These are phyloP conservation scores for Drosophila elegans DNA, from an alignment of 1,140 invertebrate species.

Conservation along the genomic window DNA sequence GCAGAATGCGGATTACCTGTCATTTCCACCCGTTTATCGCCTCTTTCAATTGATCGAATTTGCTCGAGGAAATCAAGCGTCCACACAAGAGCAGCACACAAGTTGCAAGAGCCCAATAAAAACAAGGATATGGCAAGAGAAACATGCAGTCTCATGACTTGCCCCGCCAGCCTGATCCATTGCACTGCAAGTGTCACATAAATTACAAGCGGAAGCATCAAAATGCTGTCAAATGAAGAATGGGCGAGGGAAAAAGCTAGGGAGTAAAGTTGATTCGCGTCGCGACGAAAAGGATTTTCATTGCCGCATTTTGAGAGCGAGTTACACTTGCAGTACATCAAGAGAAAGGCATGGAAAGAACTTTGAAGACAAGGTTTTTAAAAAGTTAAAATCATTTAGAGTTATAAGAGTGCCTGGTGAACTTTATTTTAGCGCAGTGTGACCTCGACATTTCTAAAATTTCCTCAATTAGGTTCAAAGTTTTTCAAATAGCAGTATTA, in stretches of 20 bases:
- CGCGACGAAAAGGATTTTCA: conserved; percentile 70
- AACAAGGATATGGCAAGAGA: conserved; percentile 46
- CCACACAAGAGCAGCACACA: conserved; percentile 34
- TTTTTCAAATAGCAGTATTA: not conserved
- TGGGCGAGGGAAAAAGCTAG: not conserved
- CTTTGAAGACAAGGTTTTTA: not conserved
- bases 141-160: conserved; percentile 46
- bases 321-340: conserved; percentile 36
- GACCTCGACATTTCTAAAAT: not conserved
- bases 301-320: conserved; percentile 46
- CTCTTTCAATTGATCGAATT: conserved; percentile 62
- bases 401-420: not conserved
- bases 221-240: conserved; percentile 68
- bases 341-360: not conserved
- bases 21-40: conserved; percentile 41
- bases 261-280: conserved; percentile 36
- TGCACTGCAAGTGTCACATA: conserved; percentile 80
- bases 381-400: no score
- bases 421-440: not conserved
- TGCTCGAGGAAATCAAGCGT: conserved; percentile 60
- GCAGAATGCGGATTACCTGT: conserved; percentile 24
- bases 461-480: not conserved
- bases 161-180: conserved; percentile 65
- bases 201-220: conserved; percentile 82
- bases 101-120: conserved; percentile 64